Conservation (phyloP, 2,113 vertebrate species). For the Ciconia maguari region DNA sequence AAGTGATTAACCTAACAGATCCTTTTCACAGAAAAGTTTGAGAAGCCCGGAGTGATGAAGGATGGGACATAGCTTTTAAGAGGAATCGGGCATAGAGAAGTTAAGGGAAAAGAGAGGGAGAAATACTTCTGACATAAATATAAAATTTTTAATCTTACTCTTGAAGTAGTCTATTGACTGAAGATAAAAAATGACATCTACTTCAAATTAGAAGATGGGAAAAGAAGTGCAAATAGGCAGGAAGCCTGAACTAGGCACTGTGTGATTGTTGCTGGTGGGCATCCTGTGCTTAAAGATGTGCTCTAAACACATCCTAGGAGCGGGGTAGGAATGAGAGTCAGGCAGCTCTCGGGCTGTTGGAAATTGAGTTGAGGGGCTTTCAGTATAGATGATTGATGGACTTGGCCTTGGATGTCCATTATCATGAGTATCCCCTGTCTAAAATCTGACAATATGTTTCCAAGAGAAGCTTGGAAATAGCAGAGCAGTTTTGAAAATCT, state of each 20-base stretch:
- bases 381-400: background rate
- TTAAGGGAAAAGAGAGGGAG: background rate
- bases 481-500: background rate
- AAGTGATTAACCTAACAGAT: background rate
- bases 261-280: background rate
- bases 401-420: background rate
- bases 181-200: background rate
- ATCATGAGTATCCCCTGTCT: background rate
- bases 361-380: background rate
- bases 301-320: background rate
- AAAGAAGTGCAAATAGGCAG: background rate
- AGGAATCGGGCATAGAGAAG: background rate
- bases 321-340: background rate
- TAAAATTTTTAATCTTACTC: background rate
- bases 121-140: background rate
- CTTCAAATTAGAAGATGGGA: background rate
- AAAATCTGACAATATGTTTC: background rate
- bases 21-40: background rate
- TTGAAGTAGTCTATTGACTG: background rate
- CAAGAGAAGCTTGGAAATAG: background rate
- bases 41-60: background rate
- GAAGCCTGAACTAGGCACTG: background rate
- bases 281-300: background rate
- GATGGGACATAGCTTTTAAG: background rate
- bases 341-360: background rate